Conservation (phyloP, 2,888 invertebrate species). For the Acleris literana region DNA sequence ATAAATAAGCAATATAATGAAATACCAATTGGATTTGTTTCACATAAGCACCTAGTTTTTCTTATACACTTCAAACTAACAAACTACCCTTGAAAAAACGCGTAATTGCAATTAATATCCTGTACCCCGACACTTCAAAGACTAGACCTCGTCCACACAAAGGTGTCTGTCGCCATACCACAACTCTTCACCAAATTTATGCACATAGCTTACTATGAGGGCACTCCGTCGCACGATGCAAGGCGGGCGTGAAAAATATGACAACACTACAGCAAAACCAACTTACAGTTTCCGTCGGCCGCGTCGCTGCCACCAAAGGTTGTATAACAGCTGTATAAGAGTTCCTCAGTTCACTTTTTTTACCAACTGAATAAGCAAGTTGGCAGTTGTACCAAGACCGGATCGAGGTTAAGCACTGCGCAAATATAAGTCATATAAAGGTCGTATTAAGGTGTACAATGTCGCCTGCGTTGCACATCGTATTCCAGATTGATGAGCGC, state of each 20-base stretch:
- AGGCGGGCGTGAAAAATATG: constrained; percentile 49
- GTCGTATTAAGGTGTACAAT: constrained; percentile 26
- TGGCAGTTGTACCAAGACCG: constrained; percentile 5
- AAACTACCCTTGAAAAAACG: constrained; percentile 27
- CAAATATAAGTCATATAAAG: constrained; percentile 31
- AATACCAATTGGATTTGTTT: no score
- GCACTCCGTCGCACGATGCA: constrained; percentile 60
- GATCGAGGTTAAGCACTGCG: constrained; percentile 28
- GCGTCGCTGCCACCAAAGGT: not conserved
- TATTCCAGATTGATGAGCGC: constrained; percentile 8
- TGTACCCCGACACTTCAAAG: constrained; percentile 27
- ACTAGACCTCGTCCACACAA: constrained; percentile 36
- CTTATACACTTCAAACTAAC: constrained; percentile 1
- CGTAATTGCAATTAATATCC: constrained; percentile 36
- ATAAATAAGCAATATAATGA: no score
- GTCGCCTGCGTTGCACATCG: not conserved
- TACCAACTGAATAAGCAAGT: constrained; percentile 9
- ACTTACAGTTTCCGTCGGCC: constrained; percentile 14
- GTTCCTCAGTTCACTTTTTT: constrained; percentile 14
- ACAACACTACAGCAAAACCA: constrained; percentile 43
- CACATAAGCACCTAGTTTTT: no score
- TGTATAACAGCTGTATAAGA: constrained; percentile 1
- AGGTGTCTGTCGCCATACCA: constrained; percentile 55
- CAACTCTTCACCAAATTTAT: constrained; percentile 71
- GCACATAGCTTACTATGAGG: constrained; percentile 74